Conservation (phyloP, 53 echinoderm and acorn worm genomes). For the Crossaster papposus region DNA sequence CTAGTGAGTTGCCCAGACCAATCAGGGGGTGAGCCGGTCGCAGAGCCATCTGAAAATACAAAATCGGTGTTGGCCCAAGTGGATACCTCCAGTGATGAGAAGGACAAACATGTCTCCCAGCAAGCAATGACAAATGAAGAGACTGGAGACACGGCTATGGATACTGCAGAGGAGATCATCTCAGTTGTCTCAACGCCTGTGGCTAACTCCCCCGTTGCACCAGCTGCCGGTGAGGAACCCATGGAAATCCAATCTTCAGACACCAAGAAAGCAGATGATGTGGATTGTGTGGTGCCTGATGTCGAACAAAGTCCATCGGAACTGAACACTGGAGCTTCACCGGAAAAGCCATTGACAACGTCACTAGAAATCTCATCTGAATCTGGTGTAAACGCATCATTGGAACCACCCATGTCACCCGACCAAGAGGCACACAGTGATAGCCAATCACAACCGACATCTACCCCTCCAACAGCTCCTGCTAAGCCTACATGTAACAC, state of each 20-base stretch:
- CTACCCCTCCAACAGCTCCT: neutral
- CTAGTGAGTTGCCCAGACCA: neutral
- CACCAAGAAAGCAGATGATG: neutral
- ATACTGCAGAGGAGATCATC: constrained; percentile 64
- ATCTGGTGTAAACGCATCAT: neutral
- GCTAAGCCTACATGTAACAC: constrained; percentile 29
- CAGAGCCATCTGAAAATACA: neutral
- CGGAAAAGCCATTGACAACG: neutral
- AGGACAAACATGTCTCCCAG: neutral
- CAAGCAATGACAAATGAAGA: constrained; percentile 17
- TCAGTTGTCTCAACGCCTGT: constrained; percentile 74
- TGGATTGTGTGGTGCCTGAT: constrained; percentile 6
- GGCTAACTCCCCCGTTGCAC: constrained; percentile 42
- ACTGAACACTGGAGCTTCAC: neutral
- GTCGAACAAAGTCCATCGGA: neutral
- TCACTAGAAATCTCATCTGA: constrained; percentile 16
- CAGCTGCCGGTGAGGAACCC: constrained; percentile 38
- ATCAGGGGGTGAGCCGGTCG: neutral
- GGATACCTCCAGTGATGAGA: constrained; percentile 32
- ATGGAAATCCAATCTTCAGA: constrained; percentile 38
- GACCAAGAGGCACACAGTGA: constrained; percentile 2
- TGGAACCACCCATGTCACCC: neutral
- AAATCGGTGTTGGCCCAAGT: neutral
- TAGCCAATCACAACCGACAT: constrained; percentile 4
- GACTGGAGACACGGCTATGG: constrained; percentile 12